These are phyloP conservation scores for Parasteatoda lunata DNA, from an alignment of 2,888 invertebrate genomes.

Conservation along the genomic window DNA sequence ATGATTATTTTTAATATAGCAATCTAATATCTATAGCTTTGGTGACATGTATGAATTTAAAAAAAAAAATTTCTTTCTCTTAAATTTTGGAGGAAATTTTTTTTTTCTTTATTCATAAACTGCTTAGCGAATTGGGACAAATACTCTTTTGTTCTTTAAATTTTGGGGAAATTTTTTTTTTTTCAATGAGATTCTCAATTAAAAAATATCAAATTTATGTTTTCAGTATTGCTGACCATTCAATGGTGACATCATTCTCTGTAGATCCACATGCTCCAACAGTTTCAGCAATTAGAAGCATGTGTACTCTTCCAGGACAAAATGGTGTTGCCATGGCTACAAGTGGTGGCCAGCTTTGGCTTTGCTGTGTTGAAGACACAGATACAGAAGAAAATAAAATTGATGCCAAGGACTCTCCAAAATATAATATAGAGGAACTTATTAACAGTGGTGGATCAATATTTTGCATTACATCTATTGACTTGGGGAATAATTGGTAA, in stretches of 20 bases:
- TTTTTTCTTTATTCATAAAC: too few relatives aligned
- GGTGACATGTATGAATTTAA: too few relatives aligned
- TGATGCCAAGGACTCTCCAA: conserved; percentile 7
- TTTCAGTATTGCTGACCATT: conserved; percentile 71
- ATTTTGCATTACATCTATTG: conserved; percentile 81
- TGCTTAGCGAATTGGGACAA: too few relatives aligned
- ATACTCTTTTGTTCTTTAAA: too few relatives aligned
- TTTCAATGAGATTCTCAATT: too few relatives aligned
- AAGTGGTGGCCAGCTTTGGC: conserved; percentile 84
- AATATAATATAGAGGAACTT: conserved; percentile 69
- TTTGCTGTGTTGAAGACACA: conserved; percentile 79
- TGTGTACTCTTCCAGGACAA: conserved; percentile 81
- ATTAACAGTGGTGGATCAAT: conserved; percentile 75
- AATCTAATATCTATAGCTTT: too few relatives aligned
- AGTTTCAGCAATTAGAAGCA: conserved; percentile 80
- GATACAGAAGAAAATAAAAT: conserved; percentile 33
- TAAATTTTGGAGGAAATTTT: too few relatives aligned
- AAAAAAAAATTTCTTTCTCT: too few relatives aligned
- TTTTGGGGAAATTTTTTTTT: too few relatives aligned
- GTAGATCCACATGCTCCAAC: conserved; percentile 81
- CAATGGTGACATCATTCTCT: conserved; percentile 78
- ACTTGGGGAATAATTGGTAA: conserved; percentile 54
- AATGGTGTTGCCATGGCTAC: conserved; percentile 87
- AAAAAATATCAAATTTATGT: background rate
- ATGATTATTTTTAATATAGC: too few relatives aligned